Base-by-base conservation (phyloP, 2,888 invertebrate genomes). In the Carabus problematicus region DNA sequence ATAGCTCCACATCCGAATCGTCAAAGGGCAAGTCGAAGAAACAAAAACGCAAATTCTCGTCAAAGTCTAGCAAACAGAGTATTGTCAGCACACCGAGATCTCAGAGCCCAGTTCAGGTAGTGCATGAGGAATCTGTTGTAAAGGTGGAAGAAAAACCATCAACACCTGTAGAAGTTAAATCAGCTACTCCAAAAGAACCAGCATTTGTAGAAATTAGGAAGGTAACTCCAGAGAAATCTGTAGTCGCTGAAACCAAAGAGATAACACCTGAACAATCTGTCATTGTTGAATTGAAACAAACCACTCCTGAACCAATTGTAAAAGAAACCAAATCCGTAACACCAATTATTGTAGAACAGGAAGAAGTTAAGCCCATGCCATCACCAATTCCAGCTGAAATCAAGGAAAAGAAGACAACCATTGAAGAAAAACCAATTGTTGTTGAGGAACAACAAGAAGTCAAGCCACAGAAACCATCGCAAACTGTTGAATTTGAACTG, bases 401-500 rank as follows among this genome's bases (percentile, higher is more conserved):
- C 14, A 42, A 61, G 39, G 39, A 29, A 40, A 45, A 42, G n/a
- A 59, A 41, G n/a, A 60, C 60, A 58, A 59, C 47, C 9, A 29
- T 40, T 14, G 64, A 69, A 42, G 64, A 71, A 49, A 49, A 71
- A 18, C 70, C 52, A 14, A 6, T 29, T 3, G 29, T 29, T 3
- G 29, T 29, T 12, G 70, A 60, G 61, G 29, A 54, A n/a, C 39
- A 29, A 8, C 42, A 29, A 29, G 29, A 29, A 29, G 6, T 29
- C 29, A 16, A 52, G 70, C 70, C 19, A 72, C 62, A 60, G 54
- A 72, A 79, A 1, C 79, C 82, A n/a, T 75, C 81, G 18, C 76
- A 78, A 72, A 75, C 73, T 55, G 78, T 81, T 45, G 79, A 81
- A 72, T 79, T 82, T 70, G 75, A 75, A 60, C 71, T 82, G 19